Evolutionary conservation across 2,888 invertebrate genomes (phyloP), one percentile per base, ranked within the genome.

Genomic region (Drosophila koepferae): DNA sequence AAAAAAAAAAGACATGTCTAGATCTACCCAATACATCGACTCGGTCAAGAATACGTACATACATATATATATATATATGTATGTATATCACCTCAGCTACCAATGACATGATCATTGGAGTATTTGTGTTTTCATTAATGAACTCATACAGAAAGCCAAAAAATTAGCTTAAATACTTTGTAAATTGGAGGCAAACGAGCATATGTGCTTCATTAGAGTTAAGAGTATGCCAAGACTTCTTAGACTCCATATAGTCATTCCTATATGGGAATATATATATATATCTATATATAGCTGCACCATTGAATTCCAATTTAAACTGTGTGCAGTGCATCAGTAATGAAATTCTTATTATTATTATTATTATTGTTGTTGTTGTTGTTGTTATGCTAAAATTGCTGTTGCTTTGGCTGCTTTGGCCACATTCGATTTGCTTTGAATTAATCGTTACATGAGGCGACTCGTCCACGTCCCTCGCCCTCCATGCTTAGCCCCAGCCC

Each of bases 381-480:
- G 41, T 10, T 63, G 51, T 38, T 49, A 49, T 34, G 51, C 5
- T 51, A 36, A 51, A 51, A 51, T 51, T 51, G 12, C 48, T 31
- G 48, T 48, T 48, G 46, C 46, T 28, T 28, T 28, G 28, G 48
- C 28, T 66, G 48, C 51, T 68, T n/a, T n/a, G n/a, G 51, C 49
- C 43, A 28, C 49, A 67, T 54, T 40, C 40, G 38, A 38, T 23
- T 54, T 58, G 67, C 72, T 36, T 76, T 68, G 72, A 68, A 75
- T 78, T 72, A 79, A 78, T 79, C 79, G 72, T 68, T 65, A 79
- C 67, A 75, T 79, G 76, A 75, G 72, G 78, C 63, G 79, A 66
- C 72, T 68, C 28, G 28, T 14, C 63, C 49, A 58, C 38, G 16
- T 54, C 20, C 53, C 46, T 48, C 53, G 9, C 38, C 16, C 38